A percentile compares a stretch with the other conserved stretches of the same genome.
Conservation (phyloP, 2,797 vertebrate genomes). For the Lepus townsendii region DNA sequence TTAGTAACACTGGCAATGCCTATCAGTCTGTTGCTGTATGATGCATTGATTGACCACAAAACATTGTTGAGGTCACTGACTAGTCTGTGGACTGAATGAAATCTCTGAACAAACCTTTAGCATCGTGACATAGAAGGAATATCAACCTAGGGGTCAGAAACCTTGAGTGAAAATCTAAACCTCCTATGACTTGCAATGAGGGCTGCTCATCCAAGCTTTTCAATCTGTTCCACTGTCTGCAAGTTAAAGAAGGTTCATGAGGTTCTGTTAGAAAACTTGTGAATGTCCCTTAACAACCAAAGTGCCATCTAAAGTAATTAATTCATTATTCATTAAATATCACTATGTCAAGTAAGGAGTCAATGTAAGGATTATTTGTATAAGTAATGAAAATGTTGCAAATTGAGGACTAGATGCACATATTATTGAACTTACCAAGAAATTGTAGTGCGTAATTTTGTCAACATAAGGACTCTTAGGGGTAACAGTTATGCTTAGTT, state of each 20-base stretch:
- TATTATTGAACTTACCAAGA: conserved; percentile 89
- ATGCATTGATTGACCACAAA: background rate
- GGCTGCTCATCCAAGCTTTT: background rate
- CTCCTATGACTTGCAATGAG: background rate
- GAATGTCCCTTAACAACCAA: background rate
- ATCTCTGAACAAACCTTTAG: background rate
- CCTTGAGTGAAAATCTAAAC: background rate
- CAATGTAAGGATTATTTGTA: background rate
- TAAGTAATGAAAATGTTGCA: background rate
- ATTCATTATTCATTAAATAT: background rate
- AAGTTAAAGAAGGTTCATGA: background rate
- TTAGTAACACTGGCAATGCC: background rate
- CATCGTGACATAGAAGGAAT: background rate
- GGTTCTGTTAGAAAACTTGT: background rate
- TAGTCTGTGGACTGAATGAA: background rate
- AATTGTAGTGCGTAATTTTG: conserved; percentile 89
- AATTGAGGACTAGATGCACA: background rate
- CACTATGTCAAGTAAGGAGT: background rate
- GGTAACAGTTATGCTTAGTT: conserved; percentile 87
- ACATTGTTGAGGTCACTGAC: background rate
- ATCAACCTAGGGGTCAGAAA: background rate
- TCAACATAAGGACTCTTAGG: conserved; percentile 86
- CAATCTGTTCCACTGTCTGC: background rate
- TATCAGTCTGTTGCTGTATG: background rate
- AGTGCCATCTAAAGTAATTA: background rate